A percentile compares a stretch with the other conserved stretches of the same genome.
These are phyloP conservation scores for Limanda limanda DNA, from an alignment of 2,113 vertebrate genomes.

Conservation along the genomic window DNA sequence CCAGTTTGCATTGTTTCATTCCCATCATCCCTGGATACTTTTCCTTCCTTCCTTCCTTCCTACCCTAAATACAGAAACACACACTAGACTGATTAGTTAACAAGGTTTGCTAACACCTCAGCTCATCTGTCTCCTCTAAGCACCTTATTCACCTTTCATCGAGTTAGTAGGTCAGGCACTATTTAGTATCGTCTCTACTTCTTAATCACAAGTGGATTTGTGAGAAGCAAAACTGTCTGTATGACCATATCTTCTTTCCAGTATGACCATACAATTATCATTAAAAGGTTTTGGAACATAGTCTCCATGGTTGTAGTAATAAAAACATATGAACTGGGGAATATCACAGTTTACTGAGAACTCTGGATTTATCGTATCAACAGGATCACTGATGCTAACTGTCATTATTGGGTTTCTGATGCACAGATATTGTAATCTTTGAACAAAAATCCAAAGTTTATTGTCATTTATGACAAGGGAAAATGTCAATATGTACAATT, in stretches of 20 bases:
- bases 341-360: no score
- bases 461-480: no score
- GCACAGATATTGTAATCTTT: no score
- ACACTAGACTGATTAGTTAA: conserved; percentile 9
- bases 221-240: background rate
- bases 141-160: conserved; percentile 20
- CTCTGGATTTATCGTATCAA: no score
- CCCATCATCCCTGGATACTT: background rate
- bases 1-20: conserved; percentile 9
- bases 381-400: no score
- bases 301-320: no score
- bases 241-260: background rate
- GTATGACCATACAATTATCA: background rate
- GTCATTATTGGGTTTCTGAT: no score
- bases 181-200: conserved; percentile 4
- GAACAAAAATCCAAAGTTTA: no score
- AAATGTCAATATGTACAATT: no score
- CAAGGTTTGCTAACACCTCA: conserved; percentile 31
- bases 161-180: conserved; percentile 1
- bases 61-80: background rate
- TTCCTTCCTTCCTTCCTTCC: background rate
- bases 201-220: background rate
- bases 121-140: conserved; percentile 18
- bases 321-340: no score
- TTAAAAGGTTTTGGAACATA: background rate